Evolutionary conservation across 2,113 vertebrate genomes (phyloP), one percentile per base, ranked within the genome.

Genomic region (Serinus canaria): DNA sequence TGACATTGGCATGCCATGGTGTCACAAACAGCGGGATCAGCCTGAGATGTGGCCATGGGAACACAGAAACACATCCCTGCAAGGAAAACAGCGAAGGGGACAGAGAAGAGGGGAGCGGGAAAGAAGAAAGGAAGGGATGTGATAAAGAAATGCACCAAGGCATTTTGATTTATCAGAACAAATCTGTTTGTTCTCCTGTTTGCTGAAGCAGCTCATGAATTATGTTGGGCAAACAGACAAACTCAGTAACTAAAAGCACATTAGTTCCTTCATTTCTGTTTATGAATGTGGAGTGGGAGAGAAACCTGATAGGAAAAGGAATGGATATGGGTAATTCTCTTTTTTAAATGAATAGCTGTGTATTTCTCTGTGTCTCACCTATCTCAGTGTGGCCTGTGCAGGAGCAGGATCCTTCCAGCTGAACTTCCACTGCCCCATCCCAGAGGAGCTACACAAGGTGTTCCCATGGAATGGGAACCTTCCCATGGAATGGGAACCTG

Each of bases 161-260:
- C 44, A 72, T 87, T 94, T 74, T 68, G 88, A 96, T 96, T 92
- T 89, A 84, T 94, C 92, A 89, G 83, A 92, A 94, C 66, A 82
- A 87, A 94, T 87, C 84, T 79, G 41, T 95, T 97, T 92, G 76
- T 87, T 94, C 83, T 85, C 62, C 88, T 94, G 87, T 64, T 95
- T 90, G 68, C 59, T 94, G 92, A 82, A 95, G 83, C 89, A 94
- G 62, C 44, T 81, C 60, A n/a, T 93, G 94, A 92, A 82, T 94
- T 94, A 72, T 52, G 80, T 72, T 68, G 87, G 77, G 91, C 87
- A 95, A 95, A 82, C 86, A 95, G 94, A 86, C 73, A 94, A 89
- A 83, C 68, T 52, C 55, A 77, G 89, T 90, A 93, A 90, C 86
- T 94, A 92, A 92, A 97, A 64, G 58, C 76, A 66, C 37, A 75